Evolutionary conservation across 1,140 invertebrate species (phyloP), one percentile per base, ranked within the genome.

Genomic region (Gryon sp.): DNA sequence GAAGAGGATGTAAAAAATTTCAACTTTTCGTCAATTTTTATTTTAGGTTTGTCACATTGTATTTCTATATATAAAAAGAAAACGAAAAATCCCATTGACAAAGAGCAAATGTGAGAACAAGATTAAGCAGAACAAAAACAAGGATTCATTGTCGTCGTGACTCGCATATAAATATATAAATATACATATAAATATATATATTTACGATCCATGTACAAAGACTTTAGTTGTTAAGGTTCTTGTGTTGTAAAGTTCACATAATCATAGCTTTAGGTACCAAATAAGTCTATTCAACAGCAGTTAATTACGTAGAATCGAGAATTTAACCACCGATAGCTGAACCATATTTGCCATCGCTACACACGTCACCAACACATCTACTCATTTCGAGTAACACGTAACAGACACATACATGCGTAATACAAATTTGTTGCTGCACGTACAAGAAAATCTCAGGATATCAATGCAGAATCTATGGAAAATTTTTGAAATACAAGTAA

Each of bases 201-300:
- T 84, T 83, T 84, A 85, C 87, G 82, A 87, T 87, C 83, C 85
- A 80, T 89, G 87, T 89, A 88, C 86, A 89, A 87, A 89, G 86
- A 86, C 83, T 87, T 83, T 86, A 86, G 79, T 84, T 83, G 74
- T 78, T 88, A 86, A 88, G 84, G 78, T 84, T 85, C 85, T 88
- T 89, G 87, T 89, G 86, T 89, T 88, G 87, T 88, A 89, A 89
- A 89, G 84, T 88, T 88, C 84, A 89, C 85, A 84, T 88, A 88
- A 88, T 86, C 86, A 86, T 89, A 88, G 87, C 80, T 86, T 84
- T 89, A 88, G 84, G 79, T 87, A 87, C 80, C 76, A 82, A 80
- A 79, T 83, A 84, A 82, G 78, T 78, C 76, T 78, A 78, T 70
- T 82, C 75, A 79, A 78, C 28, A 74, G 41, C 48, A 80, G 68